These are phyloP conservation scores for Nothocercus nigrocapillus DNA, from an alignment of 2,113 vertebrate species.

Conservation along the genomic window DNA sequence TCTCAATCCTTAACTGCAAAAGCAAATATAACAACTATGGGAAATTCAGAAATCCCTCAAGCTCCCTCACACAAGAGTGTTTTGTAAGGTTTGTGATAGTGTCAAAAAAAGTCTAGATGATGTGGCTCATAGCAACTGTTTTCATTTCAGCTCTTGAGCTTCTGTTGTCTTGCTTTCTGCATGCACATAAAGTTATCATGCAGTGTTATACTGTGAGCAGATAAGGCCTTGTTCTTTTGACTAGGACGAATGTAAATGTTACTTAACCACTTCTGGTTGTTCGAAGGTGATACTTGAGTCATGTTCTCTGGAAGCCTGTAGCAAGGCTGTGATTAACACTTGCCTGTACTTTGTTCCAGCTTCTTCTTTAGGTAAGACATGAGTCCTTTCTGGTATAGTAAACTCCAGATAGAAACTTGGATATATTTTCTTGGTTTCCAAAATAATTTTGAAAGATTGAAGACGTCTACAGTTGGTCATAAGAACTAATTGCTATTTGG, in stretches of 20 bases:
- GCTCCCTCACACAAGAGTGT: background rate
- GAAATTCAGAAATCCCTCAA: background rate
- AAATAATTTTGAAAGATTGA: background rate
- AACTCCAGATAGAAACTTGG: background rate
- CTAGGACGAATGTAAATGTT: background rate
- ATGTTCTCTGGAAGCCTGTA: background rate
- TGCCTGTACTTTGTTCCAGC: background rate
- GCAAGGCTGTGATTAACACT: background rate
- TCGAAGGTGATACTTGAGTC: background rate
- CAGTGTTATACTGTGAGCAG: background rate
- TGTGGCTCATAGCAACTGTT: background rate
- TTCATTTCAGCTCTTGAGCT: background rate
- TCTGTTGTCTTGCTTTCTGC: background rate
- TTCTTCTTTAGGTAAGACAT: background rate
- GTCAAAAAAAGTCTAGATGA: background rate
- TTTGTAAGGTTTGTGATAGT: background rate
- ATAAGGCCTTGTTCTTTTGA: background rate
- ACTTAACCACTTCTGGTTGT: background rate
- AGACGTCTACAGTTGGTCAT: background rate
- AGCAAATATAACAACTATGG: background rate
- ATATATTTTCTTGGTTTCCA: background rate
- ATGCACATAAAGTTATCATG: background rate
- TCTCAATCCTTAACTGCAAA: background rate
- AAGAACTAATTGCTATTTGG: background rate
- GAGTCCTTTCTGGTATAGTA: background rate